phyloP scores from a whole-genome alignment of 2,113 vertebrate species.

The Mustelus asterias region DNA sequence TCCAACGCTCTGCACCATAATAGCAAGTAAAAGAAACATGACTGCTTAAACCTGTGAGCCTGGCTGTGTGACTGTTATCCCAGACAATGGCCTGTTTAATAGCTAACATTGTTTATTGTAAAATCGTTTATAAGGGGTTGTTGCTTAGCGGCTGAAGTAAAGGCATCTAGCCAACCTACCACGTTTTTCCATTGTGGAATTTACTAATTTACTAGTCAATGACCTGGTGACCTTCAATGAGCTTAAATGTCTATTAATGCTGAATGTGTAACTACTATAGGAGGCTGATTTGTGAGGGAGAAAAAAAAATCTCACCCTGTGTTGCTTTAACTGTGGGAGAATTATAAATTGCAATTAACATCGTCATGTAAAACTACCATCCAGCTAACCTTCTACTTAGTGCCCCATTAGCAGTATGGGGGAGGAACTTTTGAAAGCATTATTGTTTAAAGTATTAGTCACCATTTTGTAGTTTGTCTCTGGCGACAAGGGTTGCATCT shows the following conservation, averaged over 20 bases:
- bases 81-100: not conserved
- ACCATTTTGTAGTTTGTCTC: slow-evolving; percentile 4
- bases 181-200: slow-evolving; percentile 7
- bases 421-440: not conserved
- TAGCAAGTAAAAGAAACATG: not conserved
- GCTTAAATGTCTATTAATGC: slow-evolving; percentile 19
- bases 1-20: not conserved
- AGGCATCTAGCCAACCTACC: not conserved
- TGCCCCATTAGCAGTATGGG: not conserved
- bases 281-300: not conserved
- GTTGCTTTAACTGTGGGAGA: not conserved
- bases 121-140: not conserved
- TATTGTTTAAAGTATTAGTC: not conserved
- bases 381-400: not conserved
- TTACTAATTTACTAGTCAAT: not conserved
- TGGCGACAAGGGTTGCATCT: not conserved
- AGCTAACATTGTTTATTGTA: not conserved
- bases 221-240: not conserved
- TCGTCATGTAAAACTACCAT: not conserved
- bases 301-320: not conserved
- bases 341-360: not conserved
- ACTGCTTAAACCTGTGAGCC: not conserved
- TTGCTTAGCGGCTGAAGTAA: slow-evolving; percentile 13
- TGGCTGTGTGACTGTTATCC: not conserved
- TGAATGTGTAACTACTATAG: slow-evolving; percentile 11